Base-by-base conservation (phyloP, 2,113 vertebrate species). In the Vidua chalybeata region DNA sequence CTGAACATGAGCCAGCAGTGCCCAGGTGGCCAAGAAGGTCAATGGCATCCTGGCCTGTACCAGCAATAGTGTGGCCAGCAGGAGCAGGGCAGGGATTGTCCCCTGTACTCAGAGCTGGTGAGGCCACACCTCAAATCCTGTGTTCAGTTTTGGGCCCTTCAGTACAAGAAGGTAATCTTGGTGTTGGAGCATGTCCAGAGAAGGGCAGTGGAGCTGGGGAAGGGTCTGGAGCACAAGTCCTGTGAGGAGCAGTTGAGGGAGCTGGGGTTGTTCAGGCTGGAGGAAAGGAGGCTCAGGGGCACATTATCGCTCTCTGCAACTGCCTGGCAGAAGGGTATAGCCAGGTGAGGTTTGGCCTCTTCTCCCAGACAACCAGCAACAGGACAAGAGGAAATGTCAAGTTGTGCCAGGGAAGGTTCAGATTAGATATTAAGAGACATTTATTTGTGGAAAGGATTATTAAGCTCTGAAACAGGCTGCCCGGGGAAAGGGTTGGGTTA, bases 51-150 rank as follows among this genome's bases (percentile, higher is more conserved):
- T 75, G 54, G 46, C 9, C 23, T 61, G 39, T 1, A 2, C 1
- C 46, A 41, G 78, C 67, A 58, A 2, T 0, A 7, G 54, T 22
- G 61, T 23, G 33, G 46, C 17, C 74, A 73, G 67, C 67, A 73
- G 52, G 46, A 12, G 0, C 59, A 59, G 66, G 39, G 5, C 39
- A 66, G 52, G 58, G 30, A 48, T 48, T 66, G 17, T 12, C 1
- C 4, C 0, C 10, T 48, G 18, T 31, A 1, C 8, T 59, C 0
- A 0, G 4, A 1, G 2, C 10, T 39, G 24, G 8, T 16, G 41
- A 11, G n/a, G 7, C 9, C 3, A 2, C 15, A 10, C 8, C 17
- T 46, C 23, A 7, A 41, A 30, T 16, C 11, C 39, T 66, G 16
- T 31, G 12, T 4, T 5, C 8, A 16, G 8, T 46, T 59, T 2